Percentiles rank a stretch among this genome's conserved stretches.
Conservation (phyloP, 2,797 vertebrate species). For the Melanotaenia trifasciata region DNA sequence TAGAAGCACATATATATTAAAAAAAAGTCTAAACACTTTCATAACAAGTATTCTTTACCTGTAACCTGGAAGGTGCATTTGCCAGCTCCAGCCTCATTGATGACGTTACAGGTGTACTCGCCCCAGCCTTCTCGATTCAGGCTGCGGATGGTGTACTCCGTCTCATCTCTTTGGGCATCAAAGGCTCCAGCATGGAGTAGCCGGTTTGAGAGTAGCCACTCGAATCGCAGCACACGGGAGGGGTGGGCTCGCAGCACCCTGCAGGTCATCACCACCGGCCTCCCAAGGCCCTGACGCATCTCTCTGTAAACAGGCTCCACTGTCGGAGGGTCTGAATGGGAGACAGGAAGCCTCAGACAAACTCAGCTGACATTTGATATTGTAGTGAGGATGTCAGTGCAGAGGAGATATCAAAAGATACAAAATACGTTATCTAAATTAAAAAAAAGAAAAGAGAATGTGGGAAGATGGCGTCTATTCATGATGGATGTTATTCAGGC, state of each 20-base stretch:
- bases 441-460: slow-evolving; percentile 9
- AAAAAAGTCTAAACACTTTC: not conserved
- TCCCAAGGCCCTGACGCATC: slow-evolving; percentile 92
- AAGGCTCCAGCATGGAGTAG: slow-evolving; percentile 92
- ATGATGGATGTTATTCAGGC: slow-evolving; percentile 24
- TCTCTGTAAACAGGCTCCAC: slow-evolving; percentile 93
- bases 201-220: slow-evolving; percentile 93
- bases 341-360: slow-evolving; percentile 24
- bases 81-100: slow-evolving; percentile 94
- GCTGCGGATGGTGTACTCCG: slow-evolving; percentile 89
- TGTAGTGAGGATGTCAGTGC: slow-evolving; percentile 14
- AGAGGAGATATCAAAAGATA: not conserved
- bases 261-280: slow-evolving; percentile 92
- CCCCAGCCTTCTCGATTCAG: slow-evolving; percentile 92
- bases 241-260: slow-evolving; percentile 93
- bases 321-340: slow-evolving; percentile 89
- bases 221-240: slow-evolving; percentile 91
- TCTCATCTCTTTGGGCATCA: slow-evolving; percentile 90
- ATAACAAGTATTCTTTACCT: slow-evolving; percentile 78
- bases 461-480: not conserved
- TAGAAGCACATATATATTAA: not conserved
- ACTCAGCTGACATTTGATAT: slow-evolving; percentile 28
- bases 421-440: not conserved
- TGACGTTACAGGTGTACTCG: slow-evolving; percentile 95
- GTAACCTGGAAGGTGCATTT: slow-evolving; percentile 96